Conservation (phyloP, 2,888 invertebrate species). For the Chloromyia formosa region DNA sequence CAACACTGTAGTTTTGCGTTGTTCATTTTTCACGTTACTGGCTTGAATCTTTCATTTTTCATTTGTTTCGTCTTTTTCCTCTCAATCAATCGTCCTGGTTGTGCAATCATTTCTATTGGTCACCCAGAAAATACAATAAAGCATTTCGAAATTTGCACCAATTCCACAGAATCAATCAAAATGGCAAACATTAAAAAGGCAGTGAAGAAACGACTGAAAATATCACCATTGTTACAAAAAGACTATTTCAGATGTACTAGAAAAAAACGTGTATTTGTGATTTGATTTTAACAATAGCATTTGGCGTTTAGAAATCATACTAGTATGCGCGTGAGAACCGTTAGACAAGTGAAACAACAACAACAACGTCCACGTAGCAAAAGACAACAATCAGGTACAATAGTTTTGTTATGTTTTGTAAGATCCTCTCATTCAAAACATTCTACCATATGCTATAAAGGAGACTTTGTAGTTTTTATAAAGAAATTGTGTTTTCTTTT, state of each 20-base stretch:
- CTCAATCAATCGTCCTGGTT: too few relatives aligned
- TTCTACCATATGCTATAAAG: neutral
- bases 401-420: neutral
- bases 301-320: conserved; percentile 26
- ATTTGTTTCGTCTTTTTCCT: too few relatives aligned
- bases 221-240: neutral
- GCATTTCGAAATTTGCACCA: neutral
- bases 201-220: conserved; percentile 35
- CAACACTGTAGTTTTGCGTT: too few relatives aligned
- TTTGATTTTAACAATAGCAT: conserved; percentile 22
- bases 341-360: conserved; percentile 77
- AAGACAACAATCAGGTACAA: conserved; percentile 43
- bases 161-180: conserved; percentile 4
- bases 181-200: conserved; percentile 24
- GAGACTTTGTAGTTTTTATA: too few relatives aligned
- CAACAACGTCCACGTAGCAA: conserved; percentile 65
- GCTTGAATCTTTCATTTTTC: too few relatives aligned
- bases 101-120: too few relatives aligned
- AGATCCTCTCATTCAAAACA: neutral
- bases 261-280: conserved; percentile 3
- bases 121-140: too few relatives aligned
- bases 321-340: conserved; percentile 65
- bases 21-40: neutral
- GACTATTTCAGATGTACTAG: conserved; percentile 13
- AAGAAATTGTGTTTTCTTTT: too few relatives aligned